Conservation (phyloP, 2,113 vertebrate genomes). For the Zosterops hypoxanthus region DNA sequence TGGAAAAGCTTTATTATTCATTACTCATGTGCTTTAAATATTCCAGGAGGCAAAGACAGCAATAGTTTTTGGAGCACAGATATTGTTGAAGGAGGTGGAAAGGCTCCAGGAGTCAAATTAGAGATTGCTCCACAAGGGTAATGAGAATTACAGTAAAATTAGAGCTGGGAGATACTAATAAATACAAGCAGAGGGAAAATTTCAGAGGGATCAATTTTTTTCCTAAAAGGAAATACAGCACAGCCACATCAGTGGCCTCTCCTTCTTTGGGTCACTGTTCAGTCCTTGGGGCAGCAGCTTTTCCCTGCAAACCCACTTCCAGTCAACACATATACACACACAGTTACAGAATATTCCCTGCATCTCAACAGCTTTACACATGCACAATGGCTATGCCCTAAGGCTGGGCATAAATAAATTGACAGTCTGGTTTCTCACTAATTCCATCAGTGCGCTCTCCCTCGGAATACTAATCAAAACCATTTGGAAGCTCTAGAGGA, state of each 20-base stretch:
- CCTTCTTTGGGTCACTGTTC: neutral
- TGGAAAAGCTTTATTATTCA: conserved; percentile 7
- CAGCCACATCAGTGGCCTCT: neutral
- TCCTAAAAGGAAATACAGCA: neutral
- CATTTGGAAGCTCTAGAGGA: neutral
- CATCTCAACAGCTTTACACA: conserved; percentile 46
- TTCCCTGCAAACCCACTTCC: conserved; percentile 21
- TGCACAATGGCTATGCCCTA: conserved; percentile 27
- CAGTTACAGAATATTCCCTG: conserved; percentile 10
- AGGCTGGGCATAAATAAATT: conserved; percentile 70
- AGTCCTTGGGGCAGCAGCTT: neutral
- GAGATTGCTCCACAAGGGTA: neutral
- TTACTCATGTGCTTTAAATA: neutral
- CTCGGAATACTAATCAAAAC: conserved; percentile 53
- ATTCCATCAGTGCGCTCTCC: conserved; percentile 37
- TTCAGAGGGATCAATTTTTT: neutral
- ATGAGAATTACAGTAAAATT: neutral
- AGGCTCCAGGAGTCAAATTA: conserved; percentile 18
- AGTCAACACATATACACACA: neutral
- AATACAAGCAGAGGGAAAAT: neutral
- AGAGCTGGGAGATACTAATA: neutral
- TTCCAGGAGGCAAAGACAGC: neutral
- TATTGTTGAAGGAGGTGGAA: neutral
- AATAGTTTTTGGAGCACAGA: neutral
- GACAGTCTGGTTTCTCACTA: conserved; percentile 61